These are phyloP conservation scores for Choreutis nemorana DNA, from an alignment of 2,888 invertebrate species.

Conservation along the genomic window DNA sequence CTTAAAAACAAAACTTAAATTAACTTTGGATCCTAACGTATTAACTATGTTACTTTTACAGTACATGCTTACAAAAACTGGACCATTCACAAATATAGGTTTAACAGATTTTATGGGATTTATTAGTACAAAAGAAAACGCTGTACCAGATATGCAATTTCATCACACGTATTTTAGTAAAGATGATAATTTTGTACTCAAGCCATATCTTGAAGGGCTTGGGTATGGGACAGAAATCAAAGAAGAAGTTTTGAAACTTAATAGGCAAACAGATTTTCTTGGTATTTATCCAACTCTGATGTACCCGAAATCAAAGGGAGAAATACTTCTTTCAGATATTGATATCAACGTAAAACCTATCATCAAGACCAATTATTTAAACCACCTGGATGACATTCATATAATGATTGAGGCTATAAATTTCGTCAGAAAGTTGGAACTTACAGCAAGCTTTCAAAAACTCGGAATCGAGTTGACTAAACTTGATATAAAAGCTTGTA, in stretches of 20 bases:
- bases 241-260: slow-evolving; percentile 21
- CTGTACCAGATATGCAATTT: slow-evolving; percentile 60
- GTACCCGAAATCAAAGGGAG: slow-evolving; percentile 63
- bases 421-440: slow-evolving; percentile 31
- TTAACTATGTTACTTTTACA: slow-evolving; percentile 31
- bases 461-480: slow-evolving; percentile 30
- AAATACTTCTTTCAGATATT: slow-evolving; percentile 51
- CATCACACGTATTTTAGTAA: slow-evolving; percentile 32
- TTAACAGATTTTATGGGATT: slow-evolving; percentile 57
- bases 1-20: slow-evolving; percentile 17
- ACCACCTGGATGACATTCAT: slow-evolving; percentile 57
- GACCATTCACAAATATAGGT: slow-evolving; percentile 44
- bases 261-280: slow-evolving; percentile 28
- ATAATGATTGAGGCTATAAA: slow-evolving; percentile 42
- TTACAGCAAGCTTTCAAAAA: slow-evolving; percentile 37
- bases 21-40: slow-evolving; percentile 14
- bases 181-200: slow-evolving; percentile 21
- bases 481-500: slow-evolving; percentile 33
- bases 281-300: slow-evolving; percentile 38
- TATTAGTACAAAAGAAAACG: slow-evolving; percentile 37
- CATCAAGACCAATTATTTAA: slow-evolving; percentile 69
- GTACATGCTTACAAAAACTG: slow-evolving; percentile 55
- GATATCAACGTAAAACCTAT: slow-evolving; percentile 63
- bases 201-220: slow-evolving; percentile 18
- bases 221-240: slow-evolving; percentile 28